Evolutionary conservation across 2,797 vertebrate genomes (phyloP).

Genomic region (Babyrousa celebensis): DNA sequence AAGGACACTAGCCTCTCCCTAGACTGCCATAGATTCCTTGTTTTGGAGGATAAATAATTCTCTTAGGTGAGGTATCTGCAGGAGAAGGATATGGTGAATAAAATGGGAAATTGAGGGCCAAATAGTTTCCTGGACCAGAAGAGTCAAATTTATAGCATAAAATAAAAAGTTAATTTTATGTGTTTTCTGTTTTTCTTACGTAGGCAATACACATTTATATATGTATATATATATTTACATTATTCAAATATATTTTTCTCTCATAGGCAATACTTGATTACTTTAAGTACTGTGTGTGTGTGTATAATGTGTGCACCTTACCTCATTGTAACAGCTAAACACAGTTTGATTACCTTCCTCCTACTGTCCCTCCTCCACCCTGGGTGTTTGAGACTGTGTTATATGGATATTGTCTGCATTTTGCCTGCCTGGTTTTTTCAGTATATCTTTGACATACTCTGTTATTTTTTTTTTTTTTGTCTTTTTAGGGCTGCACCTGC

Average conservation of each 20-base stretch:
- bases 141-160: constrained; percentile 8
- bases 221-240: not conserved
- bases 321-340: not conserved
- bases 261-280: constrained; percentile 7
- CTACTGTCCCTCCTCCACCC: not conserved
- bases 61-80: not conserved
- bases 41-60: not conserved
- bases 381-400: not conserved
- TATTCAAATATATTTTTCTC: constrained; percentile 49
- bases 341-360: not conserved
- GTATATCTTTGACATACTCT: not conserved
- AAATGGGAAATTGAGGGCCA: constrained; percentile 34
- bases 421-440: constrained; percentile 43
- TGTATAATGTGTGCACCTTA: not conserved
- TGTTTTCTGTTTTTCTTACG: constrained; percentile 36
- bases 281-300: not conserved
- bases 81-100: constrained; percentile 43
- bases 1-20: not conserved
- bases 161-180: not conserved
- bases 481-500: no score
- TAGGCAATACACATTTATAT: not conserved
- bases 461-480: no score
- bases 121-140: not conserved
- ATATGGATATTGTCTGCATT: constrained; percentile 7
- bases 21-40: not conserved